Conservation (phyloP, 2,888 invertebrate genomes). For the Apamea monoglypha region DNA sequence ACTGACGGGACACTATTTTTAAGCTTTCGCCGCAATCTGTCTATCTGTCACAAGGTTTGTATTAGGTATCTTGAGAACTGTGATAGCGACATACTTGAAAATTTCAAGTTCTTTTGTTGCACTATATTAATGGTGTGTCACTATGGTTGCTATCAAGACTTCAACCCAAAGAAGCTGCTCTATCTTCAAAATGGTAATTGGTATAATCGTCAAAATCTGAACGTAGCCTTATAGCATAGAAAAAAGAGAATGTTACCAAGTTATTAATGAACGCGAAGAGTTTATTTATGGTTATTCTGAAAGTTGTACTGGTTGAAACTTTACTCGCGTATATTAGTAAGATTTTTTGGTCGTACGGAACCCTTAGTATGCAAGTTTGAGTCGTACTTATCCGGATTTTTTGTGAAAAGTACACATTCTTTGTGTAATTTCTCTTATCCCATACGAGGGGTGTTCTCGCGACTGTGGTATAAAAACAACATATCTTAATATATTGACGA, state of each 20-base stretch:
- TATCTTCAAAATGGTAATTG: not conserved
- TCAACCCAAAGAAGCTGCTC: not conserved
- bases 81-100: not conserved
- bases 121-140: not conserved
- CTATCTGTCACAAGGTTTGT: too few species aligned
- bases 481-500: slow-evolving; percentile 42
- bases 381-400: slow-evolving; percentile 17
- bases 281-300: not conserved
- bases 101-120: not conserved
- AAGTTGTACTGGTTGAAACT: not conserved
- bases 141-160: not conserved
- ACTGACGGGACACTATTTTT: not conserved
- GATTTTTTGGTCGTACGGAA: not conserved
- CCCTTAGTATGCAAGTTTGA: not conserved
- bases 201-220: too few species aligned
- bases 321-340: not conserved
- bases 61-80: too few species aligned
- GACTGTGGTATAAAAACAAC: slow-evolving; percentile 38
- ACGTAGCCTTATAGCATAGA: not conserved
- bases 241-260: not conserved
- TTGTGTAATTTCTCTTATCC: slow-evolving; percentile 53
- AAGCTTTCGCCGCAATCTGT: not conserved
- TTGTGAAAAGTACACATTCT: slow-evolving; percentile 51
- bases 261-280: not conserved
- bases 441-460: slow-evolving; percentile 23